Evolutionary conservation across 2,888 invertebrate species (phyloP).

Genomic region (Callimorpha dominula): DNA sequence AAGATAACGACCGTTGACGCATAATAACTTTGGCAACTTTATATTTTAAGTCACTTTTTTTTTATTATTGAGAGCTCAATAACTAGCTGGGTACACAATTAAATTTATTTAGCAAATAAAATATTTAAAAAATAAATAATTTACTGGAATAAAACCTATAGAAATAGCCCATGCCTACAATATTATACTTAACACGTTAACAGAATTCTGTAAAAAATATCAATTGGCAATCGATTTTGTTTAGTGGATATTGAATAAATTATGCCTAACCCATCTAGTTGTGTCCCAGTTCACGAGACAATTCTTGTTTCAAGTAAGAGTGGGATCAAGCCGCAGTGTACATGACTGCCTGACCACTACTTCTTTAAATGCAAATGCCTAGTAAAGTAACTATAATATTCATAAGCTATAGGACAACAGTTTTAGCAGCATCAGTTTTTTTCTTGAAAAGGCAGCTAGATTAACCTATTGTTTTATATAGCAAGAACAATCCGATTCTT

Average conservation of each 20-base stretch:
- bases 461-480: neutral
- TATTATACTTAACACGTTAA: neutral
- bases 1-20: slow-evolving; percentile 60
- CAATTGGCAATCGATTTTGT: neutral
- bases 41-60: slow-evolving; percentile 42
- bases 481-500: neutral
- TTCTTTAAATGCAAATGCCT: neutral
- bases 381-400: neutral
- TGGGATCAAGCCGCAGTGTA: no score
- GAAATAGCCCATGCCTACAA: neutral
- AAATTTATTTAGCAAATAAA: neutral
- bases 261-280: neutral
- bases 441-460: no score
- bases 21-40: slow-evolving; percentile 56
- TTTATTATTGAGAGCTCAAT: slow-evolving; percentile 33
- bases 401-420: neutral
- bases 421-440: neutral
- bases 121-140: slow-evolving; percentile 25
- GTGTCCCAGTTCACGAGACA: no score
- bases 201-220: neutral
- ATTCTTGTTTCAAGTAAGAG: no score
- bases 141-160: neutral
- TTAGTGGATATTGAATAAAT: neutral
- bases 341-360: neutral
- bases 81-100: neutral